Conservation (phyloP, 2,113 vertebrate genomes). For the Sturnira hondurensis region DNA sequence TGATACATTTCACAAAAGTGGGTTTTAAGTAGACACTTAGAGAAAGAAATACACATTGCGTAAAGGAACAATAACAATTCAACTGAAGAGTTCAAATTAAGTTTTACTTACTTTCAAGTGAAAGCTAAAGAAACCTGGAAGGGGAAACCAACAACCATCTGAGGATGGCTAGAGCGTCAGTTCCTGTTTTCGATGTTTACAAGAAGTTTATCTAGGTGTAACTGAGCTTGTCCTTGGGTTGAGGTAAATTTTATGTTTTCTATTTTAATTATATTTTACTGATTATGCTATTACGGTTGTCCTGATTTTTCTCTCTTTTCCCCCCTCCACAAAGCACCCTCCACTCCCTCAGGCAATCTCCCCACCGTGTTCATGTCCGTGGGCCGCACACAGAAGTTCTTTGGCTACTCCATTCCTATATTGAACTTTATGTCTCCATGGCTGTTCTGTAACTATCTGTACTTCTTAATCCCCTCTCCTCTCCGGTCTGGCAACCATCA, state of each 20-base stretch:
- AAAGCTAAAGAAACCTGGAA: not conserved
- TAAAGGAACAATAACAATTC: not conserved
- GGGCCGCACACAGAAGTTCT: no score
- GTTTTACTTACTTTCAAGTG: not conserved
- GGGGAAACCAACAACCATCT: not conserved
- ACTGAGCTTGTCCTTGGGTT: not conserved
- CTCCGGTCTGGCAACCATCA: no score
- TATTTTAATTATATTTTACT: no score
- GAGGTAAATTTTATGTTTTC: not conserved
- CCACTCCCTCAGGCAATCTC: no score
- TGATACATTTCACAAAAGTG: not conserved
- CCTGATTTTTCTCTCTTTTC: no score
- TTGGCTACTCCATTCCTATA: no score
- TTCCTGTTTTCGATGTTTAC: not conserved
- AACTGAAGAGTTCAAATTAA: not conserved
- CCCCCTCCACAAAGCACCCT: no score
- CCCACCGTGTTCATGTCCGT: no score
- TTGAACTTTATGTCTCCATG: no score
- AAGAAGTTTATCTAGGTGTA: not conserved
- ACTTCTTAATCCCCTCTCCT: no score
- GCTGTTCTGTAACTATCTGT: no score
- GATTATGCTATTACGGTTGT: no score
- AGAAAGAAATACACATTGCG: not conserved
- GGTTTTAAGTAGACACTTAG: not conserved
- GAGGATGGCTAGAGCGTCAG: not conserved